A percentile compares a stretch with the other conserved stretches of the same genome.
Evolutionary conservation across 2,797 vertebrate species (phyloP).

Genomic region (Pipistrellus pipistrellus): DNA sequence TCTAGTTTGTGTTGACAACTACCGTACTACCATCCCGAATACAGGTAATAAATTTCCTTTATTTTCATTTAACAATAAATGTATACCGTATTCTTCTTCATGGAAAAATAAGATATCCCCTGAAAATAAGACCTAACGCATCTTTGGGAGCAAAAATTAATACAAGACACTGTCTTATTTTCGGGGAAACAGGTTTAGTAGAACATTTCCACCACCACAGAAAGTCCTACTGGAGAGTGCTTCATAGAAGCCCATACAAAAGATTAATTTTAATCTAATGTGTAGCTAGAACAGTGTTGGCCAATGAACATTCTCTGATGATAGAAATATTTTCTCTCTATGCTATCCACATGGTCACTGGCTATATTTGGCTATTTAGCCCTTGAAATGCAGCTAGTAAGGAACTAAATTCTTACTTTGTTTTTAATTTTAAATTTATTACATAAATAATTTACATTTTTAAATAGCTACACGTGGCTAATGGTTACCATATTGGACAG

Average conservation of each 20-base stretch:
- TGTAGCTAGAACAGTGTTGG: neutral
- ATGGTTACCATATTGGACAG: neutral
- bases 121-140: too few relatives aligned
- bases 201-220: neutral
- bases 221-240: neutral
- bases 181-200: neutral
- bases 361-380: neutral
- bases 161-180: too few relatives aligned
- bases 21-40: too few relatives aligned
- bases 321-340: neutral
- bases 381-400: neutral
- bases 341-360: neutral
- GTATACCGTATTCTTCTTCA: too few relatives aligned
- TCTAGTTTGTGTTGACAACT: too few relatives aligned
- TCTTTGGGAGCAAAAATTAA: too few relatives aligned
- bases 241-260: neutral
- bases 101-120: too few relatives aligned
- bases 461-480: neutral
- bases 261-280: neutral
- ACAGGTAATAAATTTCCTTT: too few relatives aligned
- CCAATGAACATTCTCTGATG: neutral
- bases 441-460: neutral
- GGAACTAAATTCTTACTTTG: neutral
- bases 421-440: constrained; percentile 15
- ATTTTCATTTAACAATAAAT: too few relatives aligned